Conservation (phyloP, 2,797 vertebrate species). For the Sus cebifrons region DNA sequence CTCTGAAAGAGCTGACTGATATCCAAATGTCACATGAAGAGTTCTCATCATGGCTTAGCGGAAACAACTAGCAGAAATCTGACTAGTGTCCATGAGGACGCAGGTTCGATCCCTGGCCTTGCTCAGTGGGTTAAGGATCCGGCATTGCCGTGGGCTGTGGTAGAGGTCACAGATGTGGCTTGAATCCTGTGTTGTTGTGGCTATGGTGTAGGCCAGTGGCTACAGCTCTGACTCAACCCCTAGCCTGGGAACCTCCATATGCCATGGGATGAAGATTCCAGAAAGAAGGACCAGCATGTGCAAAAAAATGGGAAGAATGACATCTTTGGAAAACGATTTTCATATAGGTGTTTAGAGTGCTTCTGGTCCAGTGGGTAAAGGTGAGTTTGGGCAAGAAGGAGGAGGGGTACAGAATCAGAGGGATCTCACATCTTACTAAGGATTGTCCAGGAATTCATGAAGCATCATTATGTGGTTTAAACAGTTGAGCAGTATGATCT, state of each 20-base stretch:
- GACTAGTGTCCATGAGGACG: too few species aligned
- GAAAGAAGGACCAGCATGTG: neutral
- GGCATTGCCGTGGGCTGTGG: too few species aligned
- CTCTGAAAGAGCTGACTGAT: constrained; percentile 52
- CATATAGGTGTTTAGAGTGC: neutral
- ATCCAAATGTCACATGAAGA: constrained; percentile 40
- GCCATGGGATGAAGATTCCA: neutral
- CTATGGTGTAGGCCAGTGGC: too few species aligned
- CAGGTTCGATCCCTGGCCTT: too few species aligned
- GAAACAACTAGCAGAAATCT: too few species aligned
- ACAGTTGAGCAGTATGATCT: neutral
- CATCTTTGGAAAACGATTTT: constrained; percentile 38
- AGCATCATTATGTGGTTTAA: neutral
- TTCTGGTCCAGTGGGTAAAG: neutral
- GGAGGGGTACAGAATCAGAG: neutral
- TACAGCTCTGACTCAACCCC: too few species aligned
- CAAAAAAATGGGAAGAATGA: neutral
- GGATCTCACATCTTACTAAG: neutral
- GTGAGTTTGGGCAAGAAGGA: neutral
- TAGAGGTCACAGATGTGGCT: too few species aligned
- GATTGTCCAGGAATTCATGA: neutral
- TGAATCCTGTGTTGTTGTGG: too few species aligned
- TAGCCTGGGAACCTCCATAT: too few species aligned
- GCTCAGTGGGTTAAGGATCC: too few species aligned
- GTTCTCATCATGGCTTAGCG: too few species aligned